phyloP scores from a whole-genome alignment of 2,888 invertebrate species.

The Heliconius ismenius region DNA sequence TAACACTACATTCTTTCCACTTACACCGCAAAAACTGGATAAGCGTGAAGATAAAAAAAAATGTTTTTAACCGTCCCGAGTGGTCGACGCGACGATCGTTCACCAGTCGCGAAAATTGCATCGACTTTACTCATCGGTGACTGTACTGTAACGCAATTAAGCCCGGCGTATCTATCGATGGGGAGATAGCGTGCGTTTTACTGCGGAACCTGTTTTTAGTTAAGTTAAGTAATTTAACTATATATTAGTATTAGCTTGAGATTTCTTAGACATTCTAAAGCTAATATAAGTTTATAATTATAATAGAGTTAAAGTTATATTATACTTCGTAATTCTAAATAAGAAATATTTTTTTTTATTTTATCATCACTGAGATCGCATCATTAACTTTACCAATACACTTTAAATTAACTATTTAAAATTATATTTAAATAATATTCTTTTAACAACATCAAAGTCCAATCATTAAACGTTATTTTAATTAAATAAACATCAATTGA shows the following conservation, averaged over 20 bases:
- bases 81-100: conserved; percentile 49
- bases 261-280: neutral
- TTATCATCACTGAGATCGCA: too few relatives aligned
- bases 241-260: neutral
- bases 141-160: conserved; percentile 32
- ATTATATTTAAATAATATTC: too few relatives aligned
- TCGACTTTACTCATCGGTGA: conserved; percentile 59
- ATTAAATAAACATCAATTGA: too few relatives aligned
- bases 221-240: conserved; percentile 56
- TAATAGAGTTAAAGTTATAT: too few relatives aligned
- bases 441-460: too few relatives aligned
- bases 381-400: too few relatives aligned
- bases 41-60: neutral
- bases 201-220: conserved; percentile 62
- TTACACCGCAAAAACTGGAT: neutral
- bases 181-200: conserved; percentile 50
- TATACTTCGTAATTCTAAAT: too few relatives aligned
- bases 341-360: too few relatives aligned
- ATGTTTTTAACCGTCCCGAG: conserved; percentile 55
- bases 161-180: conserved; percentile 26
- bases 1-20: neutral
- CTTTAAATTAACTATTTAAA: too few relatives aligned
- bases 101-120: conserved; percentile 60
- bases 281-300: neutral
- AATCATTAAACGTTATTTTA: too few relatives aligned